These are phyloP conservation scores for Babyrousa celebensis DNA, from an alignment of 2,797 vertebrate genomes.

Conservation along the genomic window DNA sequence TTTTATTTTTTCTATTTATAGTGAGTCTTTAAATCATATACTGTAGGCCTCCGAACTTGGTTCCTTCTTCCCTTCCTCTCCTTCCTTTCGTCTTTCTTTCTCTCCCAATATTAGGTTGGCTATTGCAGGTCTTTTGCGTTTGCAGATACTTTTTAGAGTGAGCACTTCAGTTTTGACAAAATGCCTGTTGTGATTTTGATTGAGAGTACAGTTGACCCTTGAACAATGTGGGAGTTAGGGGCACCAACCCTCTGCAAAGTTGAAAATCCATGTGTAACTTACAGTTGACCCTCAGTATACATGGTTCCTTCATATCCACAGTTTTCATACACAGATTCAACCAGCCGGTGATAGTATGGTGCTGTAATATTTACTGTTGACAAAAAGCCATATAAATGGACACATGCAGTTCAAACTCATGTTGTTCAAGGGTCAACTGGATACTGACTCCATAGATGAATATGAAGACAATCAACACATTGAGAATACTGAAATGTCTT, in stretches of 20 bases:
- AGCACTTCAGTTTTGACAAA: constrained; percentile 12
- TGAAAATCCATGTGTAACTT: too few relatives aligned
- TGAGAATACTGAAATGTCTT: not conserved
- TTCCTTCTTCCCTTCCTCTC: not conserved
- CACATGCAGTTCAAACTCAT: too few relatives aligned
- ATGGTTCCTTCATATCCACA: too few relatives aligned
- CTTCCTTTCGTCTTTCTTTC: not conserved
- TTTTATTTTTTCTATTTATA: too few relatives aligned
- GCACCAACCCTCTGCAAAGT: too few relatives aligned
- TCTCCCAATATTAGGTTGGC: not conserved
- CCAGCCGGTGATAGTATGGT: too few relatives aligned
- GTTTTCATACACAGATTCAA: too few relatives aligned
- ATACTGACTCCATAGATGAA: not conserved
- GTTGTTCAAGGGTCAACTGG: too few relatives aligned
- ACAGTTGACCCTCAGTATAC: too few relatives aligned
- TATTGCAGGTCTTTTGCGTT: not conserved
- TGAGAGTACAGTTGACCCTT: not conserved
- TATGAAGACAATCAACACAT: not conserved
- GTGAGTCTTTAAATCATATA: not conserved
- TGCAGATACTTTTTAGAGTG: constrained; percentile 11
- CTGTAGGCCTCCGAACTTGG: not conserved
- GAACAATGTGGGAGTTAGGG: too few relatives aligned
- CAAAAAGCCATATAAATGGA: too few relatives aligned
- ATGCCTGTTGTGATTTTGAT: constrained; percentile 7
- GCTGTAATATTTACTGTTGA: too few relatives aligned